phyloP scores from a whole-genome alignment of 1,140 invertebrate genomes.

The Bombus pyrosoma region DNA sequence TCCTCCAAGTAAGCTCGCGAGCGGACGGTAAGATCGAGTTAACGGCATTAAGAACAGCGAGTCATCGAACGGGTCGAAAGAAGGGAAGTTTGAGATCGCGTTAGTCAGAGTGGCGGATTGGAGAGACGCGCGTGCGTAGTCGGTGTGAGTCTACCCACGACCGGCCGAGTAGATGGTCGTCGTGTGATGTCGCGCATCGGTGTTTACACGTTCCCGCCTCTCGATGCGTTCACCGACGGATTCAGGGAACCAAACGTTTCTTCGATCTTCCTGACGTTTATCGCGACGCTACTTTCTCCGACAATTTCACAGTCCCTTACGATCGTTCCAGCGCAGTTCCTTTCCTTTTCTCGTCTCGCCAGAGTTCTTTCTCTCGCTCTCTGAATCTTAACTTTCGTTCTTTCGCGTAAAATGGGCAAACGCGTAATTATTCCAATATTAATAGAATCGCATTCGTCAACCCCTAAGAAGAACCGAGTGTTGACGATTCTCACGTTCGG shows the following conservation, averaged over 20 bases:
- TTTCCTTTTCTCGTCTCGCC: too few species aligned
- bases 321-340: background rate
- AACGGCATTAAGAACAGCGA: slow-evolving; percentile 20
- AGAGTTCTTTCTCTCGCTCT: background rate
- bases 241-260: background rate
- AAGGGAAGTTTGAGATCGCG: slow-evolving; percentile 23
- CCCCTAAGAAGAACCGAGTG: background rate
- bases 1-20: background rate
- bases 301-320: background rate
- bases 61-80: slow-evolving; percentile 33
- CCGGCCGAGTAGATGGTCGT: background rate
- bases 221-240: background rate
- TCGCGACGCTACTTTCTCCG: background rate
- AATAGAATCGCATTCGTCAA: background rate
- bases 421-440: background rate
- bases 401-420: background rate
- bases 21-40: slow-evolving; percentile 9
- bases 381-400: background rate
- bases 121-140: slow-evolving; percentile 24
- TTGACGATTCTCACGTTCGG: background rate
- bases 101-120: background rate
- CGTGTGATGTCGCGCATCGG: background rate
- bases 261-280: background rate
- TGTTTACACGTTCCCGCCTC: background rate
- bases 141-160: background rate